Evolutionary conservation across 2,113 vertebrate species (phyloP), one percentile per base, ranked within the genome.

Genomic region (Bubo blakistoni): DNA sequence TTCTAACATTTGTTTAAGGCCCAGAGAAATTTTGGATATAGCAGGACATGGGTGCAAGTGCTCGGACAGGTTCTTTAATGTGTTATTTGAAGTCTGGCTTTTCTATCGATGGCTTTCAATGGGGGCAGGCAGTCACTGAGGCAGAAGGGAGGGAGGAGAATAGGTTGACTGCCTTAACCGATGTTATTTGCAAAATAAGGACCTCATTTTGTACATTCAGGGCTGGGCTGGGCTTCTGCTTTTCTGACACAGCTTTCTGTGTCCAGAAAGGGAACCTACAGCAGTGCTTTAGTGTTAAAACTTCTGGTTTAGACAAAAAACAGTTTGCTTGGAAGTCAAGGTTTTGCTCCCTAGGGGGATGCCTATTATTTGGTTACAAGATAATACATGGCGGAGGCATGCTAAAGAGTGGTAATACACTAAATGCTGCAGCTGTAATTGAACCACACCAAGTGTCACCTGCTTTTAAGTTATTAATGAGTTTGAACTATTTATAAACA

Each of bases 391-490:
- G 51, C 4, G 17, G 63, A 93, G 87, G 79, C 63, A 19, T 57
- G 95, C 93, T 86, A 20, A 62, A 59, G 82, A 86, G 85, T 71
- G 52, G 76, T 95, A 78, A 25, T 71, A 93, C 90, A 81, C 87
- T 95, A 90, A 96, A 92, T 88, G 79, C 76, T 94, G 87, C 90
- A 71, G 67, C 91, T 95, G 90, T 96, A 93, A 93, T 69, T 84
- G 93, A 97, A 93, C 90, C 29, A 0, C 85, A 94, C 81, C 38
- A 57, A 86, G 77, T 65, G 81, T 93, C 92, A 92, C 91, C 90
- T 93, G 44, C 93, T 90, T 81, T 72, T 96, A 71, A 96, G 82
- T 96, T 96, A 97, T 96, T 96, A 86, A 96, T 97, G 95, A 96
- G 85, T 84, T 59, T 65, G 82, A 92, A 61, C 93, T 96, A 92